These are phyloP conservation scores for Actinemys pallida DNA, from an alignment of 2,113 vertebrate species.

Conservation along the genomic window DNA sequence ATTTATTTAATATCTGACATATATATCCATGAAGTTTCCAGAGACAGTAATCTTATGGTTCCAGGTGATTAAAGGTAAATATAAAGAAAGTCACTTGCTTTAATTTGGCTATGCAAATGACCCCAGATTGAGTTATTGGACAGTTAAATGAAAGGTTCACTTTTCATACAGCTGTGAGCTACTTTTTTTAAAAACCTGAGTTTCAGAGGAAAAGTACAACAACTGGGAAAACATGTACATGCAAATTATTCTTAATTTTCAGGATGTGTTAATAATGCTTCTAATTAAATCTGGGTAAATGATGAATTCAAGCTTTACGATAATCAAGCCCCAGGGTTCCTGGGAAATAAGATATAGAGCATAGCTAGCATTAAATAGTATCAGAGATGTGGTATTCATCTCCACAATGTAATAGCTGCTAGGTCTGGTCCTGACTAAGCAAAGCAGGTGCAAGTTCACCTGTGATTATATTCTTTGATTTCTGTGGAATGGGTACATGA, in stretches of 20 bases:
- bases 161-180: constrained; percentile 38
- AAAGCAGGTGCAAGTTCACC: not conserved
- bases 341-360: not conserved
- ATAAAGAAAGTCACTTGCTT: constrained; percentile 38
- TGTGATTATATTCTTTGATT: not conserved
- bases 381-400: not conserved
- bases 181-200: constrained; percentile 16
- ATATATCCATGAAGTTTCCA: constrained; percentile 27
- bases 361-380: not conserved
- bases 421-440: not conserved
- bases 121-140: constrained; percentile 17
- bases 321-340: constrained; percentile 10
- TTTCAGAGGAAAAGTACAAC: constrained; percentile 46
- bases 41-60: constrained; percentile 40
- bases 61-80: constrained; percentile 56
- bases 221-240: constrained; percentile 20
- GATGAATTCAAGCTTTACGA: not conserved
- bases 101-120: constrained; percentile 41
- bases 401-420: not conserved
- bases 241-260: constrained; percentile 59
- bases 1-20: constrained; percentile 33
- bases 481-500: not conserved
- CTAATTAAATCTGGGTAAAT: constrained; percentile 45
- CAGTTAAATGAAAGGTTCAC: not conserved
- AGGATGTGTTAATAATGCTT: constrained; percentile 59